Evolutionary conservation across 2,113 vertebrate genomes (phyloP).

Genomic region (Parus major): DNA sequence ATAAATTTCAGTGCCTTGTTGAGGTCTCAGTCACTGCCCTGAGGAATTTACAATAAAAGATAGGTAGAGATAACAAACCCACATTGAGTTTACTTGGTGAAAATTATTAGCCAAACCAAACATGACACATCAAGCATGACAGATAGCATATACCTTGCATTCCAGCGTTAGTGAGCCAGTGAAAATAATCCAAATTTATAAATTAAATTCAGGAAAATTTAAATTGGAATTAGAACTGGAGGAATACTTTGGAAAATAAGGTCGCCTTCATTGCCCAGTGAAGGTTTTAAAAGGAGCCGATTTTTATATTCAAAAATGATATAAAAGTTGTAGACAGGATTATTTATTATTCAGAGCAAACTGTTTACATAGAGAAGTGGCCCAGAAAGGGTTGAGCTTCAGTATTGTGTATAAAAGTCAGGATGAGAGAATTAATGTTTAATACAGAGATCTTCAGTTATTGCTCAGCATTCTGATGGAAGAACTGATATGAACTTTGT

Average conservation of each 20-base stretch:
- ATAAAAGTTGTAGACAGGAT: neutral
- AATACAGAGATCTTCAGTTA: neutral
- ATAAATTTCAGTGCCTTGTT: neutral
- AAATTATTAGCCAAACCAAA: neutral
- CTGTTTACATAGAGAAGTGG: neutral
- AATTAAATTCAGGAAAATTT: neutral
- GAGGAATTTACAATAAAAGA: constrained; percentile 26
- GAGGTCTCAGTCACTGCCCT: constrained; percentile 29
- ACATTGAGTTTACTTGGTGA: neutral
- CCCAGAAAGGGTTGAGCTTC: neutral
- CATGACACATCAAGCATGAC: neutral
- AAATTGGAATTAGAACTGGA: neutral
- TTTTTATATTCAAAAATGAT: neutral
- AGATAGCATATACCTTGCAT: neutral
- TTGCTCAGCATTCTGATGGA: neutral
- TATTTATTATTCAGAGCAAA: neutral
- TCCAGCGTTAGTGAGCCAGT: neutral
- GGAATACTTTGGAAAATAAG: neutral
- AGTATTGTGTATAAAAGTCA: neutral
- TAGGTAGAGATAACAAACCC: neutral
- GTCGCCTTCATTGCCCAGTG: neutral
- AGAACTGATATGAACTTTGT: neutral
- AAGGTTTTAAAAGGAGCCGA: neutral
- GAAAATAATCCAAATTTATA: neutral
- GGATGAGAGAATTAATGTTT: neutral